Percentiles rank a stretch among this genome's conserved stretches.
Evolutionary conservation across 2,888 invertebrate species (phyloP).

Genomic region (Polyploca ridens): DNA sequence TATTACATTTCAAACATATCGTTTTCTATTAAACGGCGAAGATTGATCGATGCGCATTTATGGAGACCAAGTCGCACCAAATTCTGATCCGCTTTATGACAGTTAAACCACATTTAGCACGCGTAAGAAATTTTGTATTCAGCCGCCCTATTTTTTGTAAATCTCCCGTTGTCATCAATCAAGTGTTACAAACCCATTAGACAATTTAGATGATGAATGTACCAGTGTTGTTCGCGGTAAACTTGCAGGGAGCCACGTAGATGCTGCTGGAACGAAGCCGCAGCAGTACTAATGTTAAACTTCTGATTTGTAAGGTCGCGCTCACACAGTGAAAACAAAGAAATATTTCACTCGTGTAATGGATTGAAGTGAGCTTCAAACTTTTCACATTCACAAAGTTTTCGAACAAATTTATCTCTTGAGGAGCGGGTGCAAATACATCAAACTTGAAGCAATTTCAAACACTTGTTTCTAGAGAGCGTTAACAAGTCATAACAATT

Average conservation of each 20-base stretch:
- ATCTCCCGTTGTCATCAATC: conserved; percentile 43
- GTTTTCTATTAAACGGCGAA: conserved; percentile 66
- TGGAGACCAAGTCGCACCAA: conserved; percentile 37
- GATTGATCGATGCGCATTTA: conserved; percentile 73
- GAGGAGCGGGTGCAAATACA: conserved; percentile 78
- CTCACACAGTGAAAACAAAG: conserved; percentile 74
- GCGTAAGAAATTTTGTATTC: conserved; percentile 19
- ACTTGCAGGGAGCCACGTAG: neutral
- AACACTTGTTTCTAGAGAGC: conserved; percentile 77
- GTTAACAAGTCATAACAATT: conserved; percentile 69
- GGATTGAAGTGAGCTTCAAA: conserved; percentile 84
- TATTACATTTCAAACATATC: conserved; percentile 79
- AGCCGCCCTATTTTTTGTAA: conserved; percentile 20
- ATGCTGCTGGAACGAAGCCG: neutral
- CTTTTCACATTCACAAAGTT: conserved; percentile 83
- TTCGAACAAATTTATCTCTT: conserved; percentile 82
- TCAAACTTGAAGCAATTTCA: conserved; percentile 81
- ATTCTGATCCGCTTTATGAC: conserved; percentile 22
- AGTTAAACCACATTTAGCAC: conserved; percentile 19
- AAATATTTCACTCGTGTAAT: conserved; percentile 84
- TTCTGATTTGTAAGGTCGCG: conserved; percentile 74
- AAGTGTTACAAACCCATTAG: conserved; percentile 39
- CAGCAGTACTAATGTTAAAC: conserved; percentile 58
- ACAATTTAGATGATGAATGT: conserved; percentile 46
- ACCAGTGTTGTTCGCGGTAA: conserved; percentile 25